Evolutionary conservation across 2,113 vertebrate species (phyloP).

Genomic region (Coracopsis vasa): DNA sequence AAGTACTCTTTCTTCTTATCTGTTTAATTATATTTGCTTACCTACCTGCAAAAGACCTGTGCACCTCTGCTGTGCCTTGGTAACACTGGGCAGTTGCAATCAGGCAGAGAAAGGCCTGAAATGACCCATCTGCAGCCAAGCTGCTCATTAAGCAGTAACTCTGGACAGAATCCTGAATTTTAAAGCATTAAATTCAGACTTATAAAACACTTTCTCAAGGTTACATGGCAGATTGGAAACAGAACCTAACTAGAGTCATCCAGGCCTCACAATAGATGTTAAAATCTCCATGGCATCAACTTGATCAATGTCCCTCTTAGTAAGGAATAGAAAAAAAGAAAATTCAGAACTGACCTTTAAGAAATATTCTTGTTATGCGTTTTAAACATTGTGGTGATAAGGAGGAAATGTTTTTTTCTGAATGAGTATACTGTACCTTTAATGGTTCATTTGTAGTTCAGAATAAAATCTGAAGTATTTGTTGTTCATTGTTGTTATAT

Average conservation of each 20-base stretch:
- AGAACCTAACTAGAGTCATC: background rate
- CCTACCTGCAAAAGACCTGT: background rate
- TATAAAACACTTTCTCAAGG: background rate
- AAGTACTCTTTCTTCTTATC: background rate
- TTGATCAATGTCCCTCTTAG: background rate
- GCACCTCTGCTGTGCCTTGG: background rate
- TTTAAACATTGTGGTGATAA: background rate
- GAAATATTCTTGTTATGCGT: background rate
- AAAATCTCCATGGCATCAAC: background rate
- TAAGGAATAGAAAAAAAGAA: background rate
- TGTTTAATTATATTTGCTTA: background rate
- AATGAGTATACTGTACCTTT: slow-evolving; percentile 66
- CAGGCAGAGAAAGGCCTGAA: background rate
- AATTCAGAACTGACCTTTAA: background rate
- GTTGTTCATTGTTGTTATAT: slow-evolving; percentile 79
- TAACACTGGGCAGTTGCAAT: background rate
- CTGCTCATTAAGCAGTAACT: background rate
- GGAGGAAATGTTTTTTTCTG: slow-evolving; percentile 21
- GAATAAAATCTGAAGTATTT: slow-evolving; percentile 79
- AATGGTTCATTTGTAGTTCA: slow-evolving; percentile 79
- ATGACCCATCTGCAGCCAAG: background rate
- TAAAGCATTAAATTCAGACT: background rate
- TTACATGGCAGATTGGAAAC: background rate
- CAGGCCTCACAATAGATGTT: background rate
- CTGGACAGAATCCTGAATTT: background rate